Evolutionary conservation across 53 echinoderm and acorn worm genomes (phyloP), one percentile per base, ranked within the genome.

Genomic region (Patiria pectinifera): DNA sequence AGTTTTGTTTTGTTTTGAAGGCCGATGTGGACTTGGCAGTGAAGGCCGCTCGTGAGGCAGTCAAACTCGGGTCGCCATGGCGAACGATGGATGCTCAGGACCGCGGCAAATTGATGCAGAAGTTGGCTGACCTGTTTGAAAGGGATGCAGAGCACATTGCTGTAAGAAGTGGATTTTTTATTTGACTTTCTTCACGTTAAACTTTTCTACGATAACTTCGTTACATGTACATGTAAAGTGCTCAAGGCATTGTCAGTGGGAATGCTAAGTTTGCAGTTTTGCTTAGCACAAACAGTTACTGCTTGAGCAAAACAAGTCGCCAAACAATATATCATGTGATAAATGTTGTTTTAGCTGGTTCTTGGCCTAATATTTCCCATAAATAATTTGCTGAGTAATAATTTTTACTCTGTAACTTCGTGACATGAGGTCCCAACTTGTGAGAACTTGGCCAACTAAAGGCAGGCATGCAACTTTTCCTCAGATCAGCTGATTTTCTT

Each of bases 21-120:
- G 91, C 94, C 0, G 94, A 94, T 87, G 87, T 94, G 48, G 94
- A 94, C 59, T 59, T 91, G 46, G 94, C 94, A 58, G 94, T 94
- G 7, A 69, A 80, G 59, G 94, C 91, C 35, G 94, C 94, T n/a
- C 62, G 86, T 13, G 83, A 86, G 48, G 94, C 91, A 0, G 71
- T 94, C 35, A 94, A 85, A 85, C 86, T 91, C 15, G 94, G 94
- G 46, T 91, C 94, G 8, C 82, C 91, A 91, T 94, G 94, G 94
- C 80, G 94, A 53, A 21, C 35, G 35, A 94, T 94, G 94, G 94
- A 94, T 80, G 94, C 94, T 26, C 45, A 71, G 8, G 53, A 91
- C 15, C 77, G 94, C 46, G 94, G 91, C 0, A 43, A 23, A 21
- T 81, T 91, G 4, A 91, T 94, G 78, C 35, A 45, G 11, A 94